Conservation (phyloP, 2,113 vertebrate species). For the Oxyura jamaicensis region DNA sequence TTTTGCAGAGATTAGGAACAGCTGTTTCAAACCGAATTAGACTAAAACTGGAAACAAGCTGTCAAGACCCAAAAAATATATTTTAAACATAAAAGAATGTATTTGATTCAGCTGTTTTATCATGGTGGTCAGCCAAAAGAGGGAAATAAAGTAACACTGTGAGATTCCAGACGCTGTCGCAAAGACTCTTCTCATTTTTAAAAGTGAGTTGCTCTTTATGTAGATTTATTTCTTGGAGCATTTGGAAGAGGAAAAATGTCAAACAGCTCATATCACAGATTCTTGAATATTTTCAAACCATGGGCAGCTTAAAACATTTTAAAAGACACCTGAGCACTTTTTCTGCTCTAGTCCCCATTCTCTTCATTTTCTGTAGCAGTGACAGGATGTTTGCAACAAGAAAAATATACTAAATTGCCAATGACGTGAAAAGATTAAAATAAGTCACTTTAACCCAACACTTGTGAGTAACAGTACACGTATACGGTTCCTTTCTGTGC, state of each 20-base stretch:
- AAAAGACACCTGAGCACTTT: constrained; percentile 14
- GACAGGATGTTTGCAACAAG: not conserved
- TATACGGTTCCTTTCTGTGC: not conserved
- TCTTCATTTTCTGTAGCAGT: not conserved
- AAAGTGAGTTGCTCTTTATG: constrained; percentile 29
- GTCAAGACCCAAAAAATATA: constrained; percentile 27
- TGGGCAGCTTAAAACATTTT: constrained; percentile 38
- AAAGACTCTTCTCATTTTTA: constrained; percentile 32
- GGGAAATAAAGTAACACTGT: constrained; percentile 43
- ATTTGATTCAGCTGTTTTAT: constrained; percentile 61
- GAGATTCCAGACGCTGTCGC: not conserved
- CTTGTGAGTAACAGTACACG: not conserved
- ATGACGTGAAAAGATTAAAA: not conserved
- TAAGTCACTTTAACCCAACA: constrained; percentile 12
- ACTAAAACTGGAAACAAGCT: constrained; percentile 63
- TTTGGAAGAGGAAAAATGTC: constrained; percentile 64
- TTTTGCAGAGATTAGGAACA: constrained; percentile 61
- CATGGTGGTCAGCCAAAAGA: constrained; percentile 53
- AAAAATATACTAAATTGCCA: not conserved
- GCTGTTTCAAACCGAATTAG: constrained; percentile 67
- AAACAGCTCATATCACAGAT: constrained; percentile 66
- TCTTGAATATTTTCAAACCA: constrained; percentile 62
- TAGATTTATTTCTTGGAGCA: constrained; percentile 61
- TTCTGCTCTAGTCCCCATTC: not conserved
- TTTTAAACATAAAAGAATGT: constrained; percentile 40